Evolutionary conservation across 2,888 invertebrate species (phyloP).

Genomic region (Cerceris ruficornis): DNA sequence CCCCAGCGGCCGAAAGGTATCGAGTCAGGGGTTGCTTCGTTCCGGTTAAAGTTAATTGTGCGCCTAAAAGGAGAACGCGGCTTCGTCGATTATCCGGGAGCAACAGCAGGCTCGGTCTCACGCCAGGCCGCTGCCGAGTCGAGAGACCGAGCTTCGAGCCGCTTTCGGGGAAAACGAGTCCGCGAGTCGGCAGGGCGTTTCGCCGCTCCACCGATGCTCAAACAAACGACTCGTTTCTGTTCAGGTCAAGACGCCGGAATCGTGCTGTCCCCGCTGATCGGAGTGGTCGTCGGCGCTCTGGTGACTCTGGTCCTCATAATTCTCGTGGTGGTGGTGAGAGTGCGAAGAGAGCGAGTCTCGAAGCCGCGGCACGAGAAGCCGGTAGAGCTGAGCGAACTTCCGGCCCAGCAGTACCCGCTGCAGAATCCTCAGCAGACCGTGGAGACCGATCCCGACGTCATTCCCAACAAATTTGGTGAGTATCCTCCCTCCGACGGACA

Average conservation of each 20-base stretch:
- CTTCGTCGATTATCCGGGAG: conserved; percentile 79
- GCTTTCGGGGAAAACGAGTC: conserved; percentile 8
- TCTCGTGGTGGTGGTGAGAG: conserved; percentile 82
- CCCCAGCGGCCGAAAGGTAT: too few relatives aligned
- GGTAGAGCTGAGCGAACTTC: conserved; percentile 76
- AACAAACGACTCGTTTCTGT: too few relatives aligned
- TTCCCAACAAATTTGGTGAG: conserved; percentile 89
- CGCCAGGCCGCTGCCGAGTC: conserved; percentile 62
- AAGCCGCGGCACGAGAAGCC: conserved; percentile 75
- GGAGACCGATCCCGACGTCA: conserved; percentile 88
- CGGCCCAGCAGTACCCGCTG: conserved; percentile 77
- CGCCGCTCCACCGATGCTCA: too few relatives aligned
- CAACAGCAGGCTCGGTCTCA: conserved; percentile 74
- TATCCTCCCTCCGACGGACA: conserved; percentile 6
- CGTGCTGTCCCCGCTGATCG: conserved; percentile 84
- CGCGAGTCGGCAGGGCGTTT: too few relatives aligned
- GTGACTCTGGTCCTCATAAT: conserved; percentile 83
- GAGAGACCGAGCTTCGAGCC: conserved; percentile 29
- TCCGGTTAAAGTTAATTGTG: neutral
- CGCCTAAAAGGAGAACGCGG: conserved; percentile 73
- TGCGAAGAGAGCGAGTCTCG: conserved; percentile 81
- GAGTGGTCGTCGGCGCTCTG: conserved; percentile 83
- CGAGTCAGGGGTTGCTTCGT: too few relatives aligned
- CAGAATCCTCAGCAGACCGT: conserved; percentile 81
- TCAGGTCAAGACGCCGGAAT: conserved; percentile 83